These are phyloP conservation scores for Drosophila pegasa DNA, from an alignment of 2,888 invertebrate genomes.

Conservation along the genomic window DNA sequence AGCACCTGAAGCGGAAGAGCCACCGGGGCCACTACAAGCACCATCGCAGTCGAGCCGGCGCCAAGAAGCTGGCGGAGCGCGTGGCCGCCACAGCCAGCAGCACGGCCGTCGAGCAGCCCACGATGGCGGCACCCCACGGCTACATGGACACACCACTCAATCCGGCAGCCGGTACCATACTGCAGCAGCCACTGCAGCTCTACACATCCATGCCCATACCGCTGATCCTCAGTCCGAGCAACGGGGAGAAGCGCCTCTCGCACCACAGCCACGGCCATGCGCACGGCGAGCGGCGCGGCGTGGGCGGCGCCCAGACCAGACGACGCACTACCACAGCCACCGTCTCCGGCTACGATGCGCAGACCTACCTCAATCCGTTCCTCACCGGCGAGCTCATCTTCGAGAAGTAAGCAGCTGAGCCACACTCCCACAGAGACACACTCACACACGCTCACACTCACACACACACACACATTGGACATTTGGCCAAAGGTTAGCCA, in stretches of 20 bases:
- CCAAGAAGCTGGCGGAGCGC: constrained; percentile 33
- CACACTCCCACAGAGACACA: neutral
- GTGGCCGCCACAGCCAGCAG: constrained; percentile 12
- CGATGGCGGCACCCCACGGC: constrained; percentile 50
- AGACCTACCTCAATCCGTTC: constrained; percentile 82
- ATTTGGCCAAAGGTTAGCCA: constrained; percentile 46
- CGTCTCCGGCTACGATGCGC: constrained; percentile 78
- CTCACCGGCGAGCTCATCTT: constrained; percentile 82
- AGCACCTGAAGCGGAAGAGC: constrained; percentile 70
- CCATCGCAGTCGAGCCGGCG: constrained; percentile 50
- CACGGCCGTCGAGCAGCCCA: constrained; percentile 39
- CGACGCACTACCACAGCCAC: constrained; percentile 74
- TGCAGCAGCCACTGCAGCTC: constrained; percentile 69
- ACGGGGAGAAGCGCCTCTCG: constrained; percentile 75
- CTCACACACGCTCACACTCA: constrained; percentile 1
- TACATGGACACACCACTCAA: constrained; percentile 77
- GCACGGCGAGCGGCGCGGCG: constrained; percentile 60
- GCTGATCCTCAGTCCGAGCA: constrained; percentile 79
- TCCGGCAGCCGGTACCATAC: constrained; percentile 72
- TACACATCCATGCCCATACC: constrained; percentile 83
- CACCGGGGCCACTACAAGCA: constrained; percentile 81
- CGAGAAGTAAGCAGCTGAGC: constrained; percentile 71
- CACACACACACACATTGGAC: constrained; percentile 5
- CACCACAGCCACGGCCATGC: constrained; percentile 72
- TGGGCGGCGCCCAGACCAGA: constrained; percentile 58